A percentile compares a stretch with the other conserved stretches of the same genome.
Evolutionary conservation across 1,140 invertebrate species (phyloP).

Genomic region (Pseudomyrmex flavicornis): DNA sequence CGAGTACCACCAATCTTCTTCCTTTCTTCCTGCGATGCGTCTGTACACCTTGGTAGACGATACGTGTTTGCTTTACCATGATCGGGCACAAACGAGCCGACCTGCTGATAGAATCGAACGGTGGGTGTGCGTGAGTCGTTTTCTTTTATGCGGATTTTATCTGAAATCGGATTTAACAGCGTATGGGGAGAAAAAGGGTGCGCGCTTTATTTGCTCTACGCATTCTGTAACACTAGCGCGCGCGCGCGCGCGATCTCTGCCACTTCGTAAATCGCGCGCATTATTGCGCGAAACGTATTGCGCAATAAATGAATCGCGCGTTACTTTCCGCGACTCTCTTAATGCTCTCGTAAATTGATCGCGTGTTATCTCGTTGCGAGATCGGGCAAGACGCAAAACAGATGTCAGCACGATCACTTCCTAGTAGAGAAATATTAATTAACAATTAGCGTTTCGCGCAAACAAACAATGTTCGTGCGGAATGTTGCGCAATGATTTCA

Average conservation of each 20-base stretch:
- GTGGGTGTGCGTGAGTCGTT: slow-evolving; percentile 52
- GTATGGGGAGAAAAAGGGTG: background rate
- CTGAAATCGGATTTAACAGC: slow-evolving; percentile 40
- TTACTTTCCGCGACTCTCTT: background rate
- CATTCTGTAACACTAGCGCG: slow-evolving; percentile 2
- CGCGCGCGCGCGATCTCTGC: background rate
- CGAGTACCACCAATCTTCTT: slow-evolving; percentile 81
- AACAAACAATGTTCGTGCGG: background rate
- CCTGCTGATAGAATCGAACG: slow-evolving; percentile 59
- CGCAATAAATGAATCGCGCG: background rate
- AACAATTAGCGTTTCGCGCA: slow-evolving; percentile 7
- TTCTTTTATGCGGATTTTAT: slow-evolving; percentile 55
- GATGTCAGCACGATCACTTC: background rate
- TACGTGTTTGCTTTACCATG: slow-evolving; percentile 74
- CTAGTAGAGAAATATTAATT: slow-evolving; percentile 5
- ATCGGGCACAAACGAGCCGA: slow-evolving; percentile 68
- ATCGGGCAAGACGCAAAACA: slow-evolving; percentile 3
- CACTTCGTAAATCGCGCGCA: background rate
- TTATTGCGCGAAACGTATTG: too few relatives aligned
- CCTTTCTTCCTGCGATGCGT: slow-evolving; percentile 73
- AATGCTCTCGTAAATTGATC: slow-evolving; percentile 5
- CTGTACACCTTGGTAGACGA: slow-evolving; percentile 68
- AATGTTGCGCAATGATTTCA: slow-evolving; percentile 15
- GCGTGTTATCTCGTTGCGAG: slow-evolving; percentile 12
- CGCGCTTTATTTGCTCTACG: slow-evolving; percentile 39